A percentile compares a stretch with the other conserved stretches of the same genome.
Evolutionary conservation across 1,140 invertebrate genomes (phyloP).

Genomic region (Macrotrachela quadricornifera): DNA sequence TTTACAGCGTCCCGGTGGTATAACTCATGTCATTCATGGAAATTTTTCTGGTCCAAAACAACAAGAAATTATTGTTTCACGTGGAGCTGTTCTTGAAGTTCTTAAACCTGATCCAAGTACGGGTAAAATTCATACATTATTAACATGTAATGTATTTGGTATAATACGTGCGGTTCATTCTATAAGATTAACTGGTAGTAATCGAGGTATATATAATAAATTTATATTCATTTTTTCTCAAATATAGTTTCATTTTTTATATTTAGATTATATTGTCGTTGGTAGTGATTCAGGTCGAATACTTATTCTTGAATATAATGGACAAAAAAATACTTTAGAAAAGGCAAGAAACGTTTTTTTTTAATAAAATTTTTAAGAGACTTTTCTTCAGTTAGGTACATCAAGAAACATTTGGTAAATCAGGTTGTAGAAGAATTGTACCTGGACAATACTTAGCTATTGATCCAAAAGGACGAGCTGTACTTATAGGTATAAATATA

Average conservation of each 20-base stretch:
- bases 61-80: slow-evolving; percentile 83
- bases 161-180: slow-evolving; percentile 81
- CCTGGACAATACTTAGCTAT: slow-evolving; percentile 95
- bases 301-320: slow-evolving; percentile 89
- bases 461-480: slow-evolving; percentile 90
- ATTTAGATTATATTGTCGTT: slow-evolving; percentile 77
- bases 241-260: not conserved
- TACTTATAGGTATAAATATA: slow-evolving; percentile 67
- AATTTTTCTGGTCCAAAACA: slow-evolving; percentile 78
- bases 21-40: slow-evolving; percentile 88
- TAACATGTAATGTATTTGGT: slow-evolving; percentile 89
- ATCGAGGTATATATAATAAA: too few species aligned
- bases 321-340: slow-evolving; percentile 76
- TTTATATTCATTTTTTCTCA: slow-evolving; percentile 12
- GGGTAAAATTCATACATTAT: slow-evolving; percentile 84
- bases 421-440: slow-evolving; percentile 86
- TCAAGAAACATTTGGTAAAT: slow-evolving; percentile 98
- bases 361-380: not conserved
- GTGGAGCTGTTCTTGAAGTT: slow-evolving; percentile 79
- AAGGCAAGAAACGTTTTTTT: slow-evolving; percentile 20
- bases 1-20: slow-evolving; percentile 77
- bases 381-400: slow-evolving; percentile 45
- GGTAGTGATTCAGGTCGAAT: slow-evolving; percentile 95
- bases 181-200: slow-evolving; percentile 76
- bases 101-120: slow-evolving; percentile 85